Percentiles rank a stretch among this genome's conserved stretches.
Evolutionary conservation across 2,797 vertebrate species (phyloP).

Genomic region (Pelochelys cantorii): DNA sequence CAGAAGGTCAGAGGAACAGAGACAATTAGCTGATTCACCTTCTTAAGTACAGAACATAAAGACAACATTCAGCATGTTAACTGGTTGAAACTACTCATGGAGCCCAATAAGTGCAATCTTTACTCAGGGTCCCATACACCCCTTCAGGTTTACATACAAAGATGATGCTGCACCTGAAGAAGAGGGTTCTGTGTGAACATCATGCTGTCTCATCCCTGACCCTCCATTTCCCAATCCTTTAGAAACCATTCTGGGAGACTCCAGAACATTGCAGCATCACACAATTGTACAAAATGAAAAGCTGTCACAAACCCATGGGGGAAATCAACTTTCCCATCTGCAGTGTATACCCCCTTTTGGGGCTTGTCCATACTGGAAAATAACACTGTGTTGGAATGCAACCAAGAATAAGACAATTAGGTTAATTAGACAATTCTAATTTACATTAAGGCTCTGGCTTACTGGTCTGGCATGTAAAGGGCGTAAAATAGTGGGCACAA

Average conservation of each 20-base stretch:
- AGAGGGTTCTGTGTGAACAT: background rate
- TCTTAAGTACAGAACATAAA: background rate
- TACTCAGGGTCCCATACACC: background rate
- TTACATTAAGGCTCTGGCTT: background rate
- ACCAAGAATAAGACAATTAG: background rate
- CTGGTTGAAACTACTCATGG: background rate
- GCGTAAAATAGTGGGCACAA: background rate
- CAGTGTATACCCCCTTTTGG: background rate
- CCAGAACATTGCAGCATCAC: background rate
- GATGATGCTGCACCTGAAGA: background rate
- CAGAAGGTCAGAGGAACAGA: background rate
- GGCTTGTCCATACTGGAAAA: background rate
- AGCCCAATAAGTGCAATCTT: background rate
- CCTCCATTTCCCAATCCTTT: background rate
- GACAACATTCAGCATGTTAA: background rate
- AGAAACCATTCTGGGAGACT: background rate
- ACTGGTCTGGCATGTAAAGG: background rate
- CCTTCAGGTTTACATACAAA: background rate
- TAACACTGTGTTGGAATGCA: background rate
- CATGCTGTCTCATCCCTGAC: background rate
- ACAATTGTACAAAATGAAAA: background rate
- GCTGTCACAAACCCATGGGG: background rate
- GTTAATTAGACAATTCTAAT: background rate
- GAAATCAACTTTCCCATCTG: background rate
- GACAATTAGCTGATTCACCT: constrained; percentile 11